Evolutionary conservation across 2,797 vertebrate species (phyloP).

Genomic region (Clarias pachynema): DNA sequence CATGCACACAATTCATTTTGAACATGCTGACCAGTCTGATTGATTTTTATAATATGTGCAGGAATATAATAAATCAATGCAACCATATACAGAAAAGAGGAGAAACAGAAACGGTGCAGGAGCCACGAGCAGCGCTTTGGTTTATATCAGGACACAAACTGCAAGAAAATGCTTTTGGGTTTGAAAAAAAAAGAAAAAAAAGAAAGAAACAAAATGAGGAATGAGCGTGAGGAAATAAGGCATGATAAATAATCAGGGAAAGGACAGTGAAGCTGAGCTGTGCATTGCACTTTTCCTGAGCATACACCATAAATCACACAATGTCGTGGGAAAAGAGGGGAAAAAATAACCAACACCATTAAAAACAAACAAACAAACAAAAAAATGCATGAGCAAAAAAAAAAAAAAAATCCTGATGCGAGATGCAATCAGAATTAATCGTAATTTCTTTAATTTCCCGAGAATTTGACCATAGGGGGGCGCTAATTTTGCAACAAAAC

Average conservation of each 20-base stretch:
- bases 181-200: not conserved
- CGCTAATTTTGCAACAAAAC: conserved; percentile 68
- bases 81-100: not conserved
- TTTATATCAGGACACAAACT: not conserved
- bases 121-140: not conserved
- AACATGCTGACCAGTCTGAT: conserved; percentile 17
- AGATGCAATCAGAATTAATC: conserved; percentile 56
- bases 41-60: conserved; percentile 28
- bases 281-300: not conserved
- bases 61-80: conserved; percentile 15
- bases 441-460: conserved; percentile 65
- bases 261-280: not conserved
- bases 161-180: not conserved
- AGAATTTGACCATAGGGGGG: conserved; percentile 75
- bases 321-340: rapidly evolving
- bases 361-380: not conserved
- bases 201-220: not conserved
- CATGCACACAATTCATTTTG: not conserved
- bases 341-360: not conserved
- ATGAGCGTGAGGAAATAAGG: not conserved
- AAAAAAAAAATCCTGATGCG: conserved; percentile 55
- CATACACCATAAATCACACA: not conserved
- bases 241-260: not conserved
- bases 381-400: conserved; percentile 53
- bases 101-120: not conserved